Evolutionary conservation across 2,113 vertebrate genomes (phyloP).

Genomic region (Bufo gargarizans): DNA sequence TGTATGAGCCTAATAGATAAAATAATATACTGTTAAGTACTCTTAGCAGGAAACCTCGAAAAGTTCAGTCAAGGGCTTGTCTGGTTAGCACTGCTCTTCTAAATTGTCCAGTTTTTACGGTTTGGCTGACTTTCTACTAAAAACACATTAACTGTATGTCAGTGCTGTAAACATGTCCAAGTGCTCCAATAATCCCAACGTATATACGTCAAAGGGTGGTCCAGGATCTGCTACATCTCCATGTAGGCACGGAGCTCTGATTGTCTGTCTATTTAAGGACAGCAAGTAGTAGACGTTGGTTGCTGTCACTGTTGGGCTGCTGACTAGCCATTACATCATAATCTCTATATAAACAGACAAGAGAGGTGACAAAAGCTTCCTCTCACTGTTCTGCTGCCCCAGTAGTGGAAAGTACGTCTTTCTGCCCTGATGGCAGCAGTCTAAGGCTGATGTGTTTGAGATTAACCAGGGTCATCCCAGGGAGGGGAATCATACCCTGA

Average conservation of each 20-base stretch:
- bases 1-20: too few species aligned
- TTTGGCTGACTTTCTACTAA: neutral
- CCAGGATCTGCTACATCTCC: constrained; percentile 19
- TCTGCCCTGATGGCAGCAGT: neutral
- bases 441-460: constrained; percentile 6
- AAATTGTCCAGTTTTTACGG: neutral
- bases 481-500: neutral
- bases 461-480: constrained; percentile 2
- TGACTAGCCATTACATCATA: constrained; percentile 52
- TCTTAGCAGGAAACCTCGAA: neutral
- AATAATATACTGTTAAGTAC: too few species aligned
- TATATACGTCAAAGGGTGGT: constrained; percentile 17
- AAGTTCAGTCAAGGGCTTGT: neutral
- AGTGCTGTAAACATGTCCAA: neutral
- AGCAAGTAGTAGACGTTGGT: neutral
- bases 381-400: neutral
- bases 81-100: neutral
- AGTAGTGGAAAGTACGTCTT: neutral
- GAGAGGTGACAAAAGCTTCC: constrained; percentile 26
- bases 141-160: neutral
- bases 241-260: constrained; percentile 1
- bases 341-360: constrained; percentile 27
- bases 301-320: neutral
- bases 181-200: constrained; percentile 1
- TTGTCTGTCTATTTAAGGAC: constrained; percentile 45